Base-by-base conservation (phyloP, 2,888 invertebrate species). In the Platypus cylindrus region DNA sequence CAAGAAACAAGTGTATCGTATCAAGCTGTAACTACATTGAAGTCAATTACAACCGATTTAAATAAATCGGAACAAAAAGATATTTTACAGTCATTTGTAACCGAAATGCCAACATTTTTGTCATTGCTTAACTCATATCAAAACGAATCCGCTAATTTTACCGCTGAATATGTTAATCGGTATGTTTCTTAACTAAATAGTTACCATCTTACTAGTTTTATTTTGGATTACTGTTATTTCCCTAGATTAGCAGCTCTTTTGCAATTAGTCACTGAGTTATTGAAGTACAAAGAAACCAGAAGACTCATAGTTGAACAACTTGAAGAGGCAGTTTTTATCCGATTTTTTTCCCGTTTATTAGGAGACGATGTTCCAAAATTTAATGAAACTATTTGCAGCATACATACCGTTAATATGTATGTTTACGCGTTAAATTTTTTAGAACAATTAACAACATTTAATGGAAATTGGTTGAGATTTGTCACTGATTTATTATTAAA, bases 371-470 rank as follows among this genome's bases (percentile, higher is more conserved):
- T 45, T n/a, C 35, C 48, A n/a, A 41, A 40, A 32, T 38, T 37
- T 5, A 37, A 37, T n/a, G 45, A 46, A 31, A 24, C 25, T 13
- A 42, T 29, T 9, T 41, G 46, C n/a, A 43, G 41, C 16, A 53
- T 58, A 33, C 60, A 66, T 35, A 54, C 62, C 2, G 60, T 64
- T 12, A 58, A 60, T 25, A 54, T 70, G 31, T 67, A 65, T 37
- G 53, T 69, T 22, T 60, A 69, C 47, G 64, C 66, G 2, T 47
- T 71, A 23, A 61, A 59, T 3, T 51, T 71, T 14, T 56, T 66
- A n/a, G 59, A 65, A 18, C 65, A 67, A 45, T 51, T 71, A 24
- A 61, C 65, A 2, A 52, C 58, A 29, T 56, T 62, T 33, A 60
- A 64, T 47, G 53, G 58, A 0, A 49, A 52, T 8, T 70, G 70